phyloP scores from a whole-genome alignment of 2,113 vertebrate species.

The Acrocephalus kingi region DNA sequence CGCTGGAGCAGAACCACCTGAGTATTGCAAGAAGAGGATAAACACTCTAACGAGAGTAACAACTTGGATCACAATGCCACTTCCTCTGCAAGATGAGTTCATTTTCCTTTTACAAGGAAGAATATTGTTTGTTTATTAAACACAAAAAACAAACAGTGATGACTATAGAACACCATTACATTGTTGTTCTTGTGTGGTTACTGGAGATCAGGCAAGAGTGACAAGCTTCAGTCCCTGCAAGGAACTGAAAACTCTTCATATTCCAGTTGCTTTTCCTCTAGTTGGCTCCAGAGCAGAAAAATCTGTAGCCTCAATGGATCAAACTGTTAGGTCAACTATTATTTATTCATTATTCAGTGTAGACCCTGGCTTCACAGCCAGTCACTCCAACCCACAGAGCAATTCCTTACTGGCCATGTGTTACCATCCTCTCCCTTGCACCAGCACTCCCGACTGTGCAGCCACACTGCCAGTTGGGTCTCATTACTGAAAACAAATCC shows the following conservation, averaged over 20 bases:
- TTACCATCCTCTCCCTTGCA: neutral
- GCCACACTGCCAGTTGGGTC: neutral
- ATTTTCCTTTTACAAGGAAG: neutral
- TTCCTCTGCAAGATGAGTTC: neutral
- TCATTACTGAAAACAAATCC: neutral
- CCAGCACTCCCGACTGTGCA: neutral
- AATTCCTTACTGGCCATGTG: neutral
- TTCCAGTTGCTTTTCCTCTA: neutral
- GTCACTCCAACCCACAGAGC: neutral
- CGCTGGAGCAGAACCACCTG: neutral
- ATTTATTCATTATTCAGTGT: neutral
- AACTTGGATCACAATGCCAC: neutral
- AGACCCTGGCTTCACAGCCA: neutral
- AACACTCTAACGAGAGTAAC: neutral
- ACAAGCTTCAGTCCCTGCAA: neutral
- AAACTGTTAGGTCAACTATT: neutral
- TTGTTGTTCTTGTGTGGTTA: neutral
- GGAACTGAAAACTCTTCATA: neutral
- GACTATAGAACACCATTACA: neutral
- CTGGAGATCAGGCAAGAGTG: neutral
- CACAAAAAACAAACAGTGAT: neutral
- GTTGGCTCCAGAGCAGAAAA: neutral
- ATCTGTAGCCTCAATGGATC: neutral
- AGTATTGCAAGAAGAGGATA: neutral
- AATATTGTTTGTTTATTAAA: neutral